Conservation (phyloP, 1,140 invertebrate species). For the Formica exsecta region DNA sequence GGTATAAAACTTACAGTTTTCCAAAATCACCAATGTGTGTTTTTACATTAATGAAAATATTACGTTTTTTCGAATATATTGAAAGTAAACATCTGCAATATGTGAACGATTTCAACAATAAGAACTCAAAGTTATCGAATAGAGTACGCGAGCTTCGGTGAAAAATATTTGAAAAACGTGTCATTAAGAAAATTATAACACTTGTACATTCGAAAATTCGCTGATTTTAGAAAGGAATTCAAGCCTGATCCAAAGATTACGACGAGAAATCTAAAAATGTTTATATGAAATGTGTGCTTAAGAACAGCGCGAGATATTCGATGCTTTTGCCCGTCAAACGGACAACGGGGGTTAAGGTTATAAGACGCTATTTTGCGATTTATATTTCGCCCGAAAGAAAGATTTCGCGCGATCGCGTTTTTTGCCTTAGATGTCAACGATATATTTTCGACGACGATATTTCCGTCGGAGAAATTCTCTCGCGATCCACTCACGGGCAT, state of each 20-base stretch:
- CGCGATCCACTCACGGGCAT: not conserved
- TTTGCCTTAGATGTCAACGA: not conserved
- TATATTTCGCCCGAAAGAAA: not conserved
- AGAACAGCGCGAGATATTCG: too few species aligned
- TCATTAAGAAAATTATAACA: not conserved
- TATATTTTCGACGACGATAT: not conserved
- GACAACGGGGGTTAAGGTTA: conserved; percentile 33
- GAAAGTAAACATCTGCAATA: not conserved
- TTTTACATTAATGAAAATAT: not conserved
- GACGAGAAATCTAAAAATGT: not conserved
- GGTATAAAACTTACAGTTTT: not conserved
- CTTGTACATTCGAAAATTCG: not conserved
- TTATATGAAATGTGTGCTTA: not conserved
- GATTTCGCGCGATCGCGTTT: too few species aligned
- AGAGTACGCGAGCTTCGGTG: not conserved
- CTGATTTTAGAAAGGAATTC: not conserved
- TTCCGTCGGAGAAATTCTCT: not conserved
- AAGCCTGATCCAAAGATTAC: not conserved
- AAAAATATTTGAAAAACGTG: not conserved
- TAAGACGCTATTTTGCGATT: not conserved
- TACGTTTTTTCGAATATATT: not conserved
- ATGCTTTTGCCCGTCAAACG: not conserved
- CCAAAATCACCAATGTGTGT: not conserved
- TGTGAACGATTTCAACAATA: not conserved
- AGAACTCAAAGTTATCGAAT: not conserved